Conservation (phyloP, 2,888 invertebrate species). For the Ochropacha duplaris region DNA sequence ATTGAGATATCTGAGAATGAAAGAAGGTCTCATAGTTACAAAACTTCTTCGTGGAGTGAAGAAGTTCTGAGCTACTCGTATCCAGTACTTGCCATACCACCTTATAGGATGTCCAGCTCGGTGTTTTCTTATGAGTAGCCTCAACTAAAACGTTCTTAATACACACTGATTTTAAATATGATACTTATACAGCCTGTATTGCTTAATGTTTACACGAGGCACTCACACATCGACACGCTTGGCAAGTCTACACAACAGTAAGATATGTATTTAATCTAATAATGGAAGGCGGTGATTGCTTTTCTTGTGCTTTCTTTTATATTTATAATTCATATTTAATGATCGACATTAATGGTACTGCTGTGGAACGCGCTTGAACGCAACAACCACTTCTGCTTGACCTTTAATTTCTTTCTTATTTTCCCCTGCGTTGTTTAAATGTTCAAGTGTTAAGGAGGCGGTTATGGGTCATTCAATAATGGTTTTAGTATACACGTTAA, state of each 20-base stretch:
- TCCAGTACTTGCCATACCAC: too few relatives aligned
- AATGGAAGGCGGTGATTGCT: constrained; percentile 73
- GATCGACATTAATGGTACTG: constrained; percentile 79
- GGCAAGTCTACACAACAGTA: constrained; percentile 39
- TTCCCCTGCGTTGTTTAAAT: constrained; percentile 5
- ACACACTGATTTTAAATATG: too few relatives aligned
- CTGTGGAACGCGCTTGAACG: constrained; percentile 60
- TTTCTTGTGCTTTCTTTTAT: constrained; percentile 79
- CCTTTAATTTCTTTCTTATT: constrained; percentile 39
- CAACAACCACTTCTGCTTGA: constrained; percentile 45
- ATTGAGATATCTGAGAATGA: too few relatives aligned
- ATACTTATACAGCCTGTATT: neutral
- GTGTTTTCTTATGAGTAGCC: neutral
- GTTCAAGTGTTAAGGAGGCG: constrained; percentile 20
- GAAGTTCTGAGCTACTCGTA: too few relatives aligned
- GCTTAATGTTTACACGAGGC: constrained; percentile 11
- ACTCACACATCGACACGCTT: constrained; percentile 27
- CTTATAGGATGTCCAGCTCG: neutral
- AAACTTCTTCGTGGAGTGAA: too few relatives aligned
- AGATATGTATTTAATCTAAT: constrained; percentile 78
- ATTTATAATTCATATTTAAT: constrained; percentile 83
- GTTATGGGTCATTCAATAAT: constrained; percentile 29
- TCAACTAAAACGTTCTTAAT: too few relatives aligned
- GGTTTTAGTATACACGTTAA: constrained; percentile 73
- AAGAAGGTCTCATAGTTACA: too few relatives aligned